Percentiles rank a stretch among this genome's conserved stretches.
Evolutionary conservation across 2,113 vertebrate species (phyloP).

Genomic region (Ctenodactylus gundi): DNA sequence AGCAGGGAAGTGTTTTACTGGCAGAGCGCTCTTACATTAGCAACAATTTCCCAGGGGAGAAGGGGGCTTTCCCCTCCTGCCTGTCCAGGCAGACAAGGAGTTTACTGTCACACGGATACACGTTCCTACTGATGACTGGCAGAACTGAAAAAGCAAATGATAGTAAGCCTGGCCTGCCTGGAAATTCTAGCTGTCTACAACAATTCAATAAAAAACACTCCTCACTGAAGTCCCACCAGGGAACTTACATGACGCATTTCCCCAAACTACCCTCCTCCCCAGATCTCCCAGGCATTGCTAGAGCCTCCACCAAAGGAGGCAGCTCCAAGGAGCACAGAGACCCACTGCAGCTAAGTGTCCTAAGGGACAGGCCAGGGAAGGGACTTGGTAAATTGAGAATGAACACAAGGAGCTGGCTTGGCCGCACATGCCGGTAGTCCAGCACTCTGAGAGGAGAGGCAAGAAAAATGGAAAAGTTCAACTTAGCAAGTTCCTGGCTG

Average conservation of each 20-base stretch:
- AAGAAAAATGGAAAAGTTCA: background rate
- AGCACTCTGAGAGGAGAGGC: background rate
- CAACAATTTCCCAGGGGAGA: background rate
- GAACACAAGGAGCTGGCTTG: background rate
- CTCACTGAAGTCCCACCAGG: background rate
- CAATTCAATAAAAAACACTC: background rate
- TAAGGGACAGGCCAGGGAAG: no score
- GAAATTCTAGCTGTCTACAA: no score
- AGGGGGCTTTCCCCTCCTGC: background rate
- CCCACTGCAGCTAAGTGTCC: background rate
- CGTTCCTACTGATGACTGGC: background rate
- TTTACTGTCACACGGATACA: rapidly evolving
- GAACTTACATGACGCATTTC: background rate
- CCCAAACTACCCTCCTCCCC: background rate
- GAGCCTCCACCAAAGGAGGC: background rate
- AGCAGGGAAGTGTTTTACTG: background rate
- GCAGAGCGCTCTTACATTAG: background rate
- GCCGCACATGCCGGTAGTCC: background rate
- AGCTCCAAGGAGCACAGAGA: background rate
- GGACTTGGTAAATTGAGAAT: background rate
- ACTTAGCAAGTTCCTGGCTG: background rate
- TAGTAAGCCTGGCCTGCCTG: background rate
- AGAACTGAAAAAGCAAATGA: background rate
- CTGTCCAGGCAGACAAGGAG: background rate
- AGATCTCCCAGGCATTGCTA: background rate